These are phyloP conservation scores for Agapornis canus DNA, from an alignment of 2,797 vertebrate genomes.

Conservation along the genomic window DNA sequence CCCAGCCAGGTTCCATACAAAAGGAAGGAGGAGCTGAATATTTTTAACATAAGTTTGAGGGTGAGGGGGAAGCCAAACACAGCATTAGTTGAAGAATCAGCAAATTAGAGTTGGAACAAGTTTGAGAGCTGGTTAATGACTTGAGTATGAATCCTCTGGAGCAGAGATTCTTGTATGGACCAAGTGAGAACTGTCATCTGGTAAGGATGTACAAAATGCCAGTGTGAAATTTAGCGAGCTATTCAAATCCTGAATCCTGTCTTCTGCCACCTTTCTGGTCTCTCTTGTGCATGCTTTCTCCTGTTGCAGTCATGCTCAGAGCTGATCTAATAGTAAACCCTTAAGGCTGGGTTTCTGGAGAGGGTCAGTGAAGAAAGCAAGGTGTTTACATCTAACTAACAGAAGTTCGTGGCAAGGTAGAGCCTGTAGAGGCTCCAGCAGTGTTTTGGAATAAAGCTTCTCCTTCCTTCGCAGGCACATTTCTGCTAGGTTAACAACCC, in stretches of 20 bases:
- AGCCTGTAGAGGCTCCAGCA: background rate
- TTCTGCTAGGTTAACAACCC: background rate
- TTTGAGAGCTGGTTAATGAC: background rate
- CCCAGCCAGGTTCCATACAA: background rate
- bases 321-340: background rate
- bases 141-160: background rate
- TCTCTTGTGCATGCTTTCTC: background rate
- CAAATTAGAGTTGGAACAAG: background rate
- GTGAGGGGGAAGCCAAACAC: background rate
- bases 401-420: background rate
- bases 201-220: background rate
- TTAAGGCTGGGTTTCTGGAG: background rate
- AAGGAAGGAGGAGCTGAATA: background rate
- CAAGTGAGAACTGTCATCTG: fast-evolving
- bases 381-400: background rate
- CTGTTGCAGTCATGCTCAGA: background rate
- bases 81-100: background rate
- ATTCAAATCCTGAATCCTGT: background rate
- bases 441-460: background rate
- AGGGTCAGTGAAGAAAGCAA: background rate
- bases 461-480: background rate
- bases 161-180: background rate
- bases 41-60: background rate
- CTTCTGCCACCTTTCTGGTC: background rate
- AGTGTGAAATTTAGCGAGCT: background rate